Evolutionary conservation across 2,797 vertebrate genomes (phyloP).

Genomic region (Spinus pinus): DNA sequence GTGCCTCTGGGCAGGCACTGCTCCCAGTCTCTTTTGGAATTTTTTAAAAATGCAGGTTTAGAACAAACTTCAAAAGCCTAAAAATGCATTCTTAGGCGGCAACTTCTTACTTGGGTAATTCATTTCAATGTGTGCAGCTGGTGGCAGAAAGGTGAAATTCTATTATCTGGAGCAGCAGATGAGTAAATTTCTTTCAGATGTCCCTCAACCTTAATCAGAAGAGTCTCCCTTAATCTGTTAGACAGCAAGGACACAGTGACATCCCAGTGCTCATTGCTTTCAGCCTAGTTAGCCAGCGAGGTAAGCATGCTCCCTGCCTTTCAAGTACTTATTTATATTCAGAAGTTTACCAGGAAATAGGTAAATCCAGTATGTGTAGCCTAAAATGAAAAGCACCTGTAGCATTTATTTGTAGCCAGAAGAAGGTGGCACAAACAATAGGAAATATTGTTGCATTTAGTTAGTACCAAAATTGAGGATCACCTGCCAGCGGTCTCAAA

Average conservation of each 20-base stretch:
- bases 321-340: neutral
- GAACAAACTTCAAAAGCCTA: neutral
- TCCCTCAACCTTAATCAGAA: neutral
- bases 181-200: neutral
- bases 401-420: neutral
- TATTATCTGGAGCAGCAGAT: neutral
- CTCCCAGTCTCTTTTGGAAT: neutral
- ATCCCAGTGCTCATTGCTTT: neutral
- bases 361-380: neutral
- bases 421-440: neutral
- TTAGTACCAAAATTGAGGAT: neutral
- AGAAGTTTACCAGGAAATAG: neutral
- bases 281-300: neutral
- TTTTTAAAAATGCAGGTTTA: neutral
- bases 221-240: neutral
- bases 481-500: neutral
- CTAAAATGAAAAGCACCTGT: neutral
- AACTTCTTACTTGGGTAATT: neutral
- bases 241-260: neutral
- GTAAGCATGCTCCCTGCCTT: neutral
- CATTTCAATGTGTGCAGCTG: neutral
- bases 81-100: neutral
- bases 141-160: neutral
- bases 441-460: neutral
- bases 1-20: neutral